Conservation (phyloP, 2,797 vertebrate species). For the Natrix natrix region DNA sequence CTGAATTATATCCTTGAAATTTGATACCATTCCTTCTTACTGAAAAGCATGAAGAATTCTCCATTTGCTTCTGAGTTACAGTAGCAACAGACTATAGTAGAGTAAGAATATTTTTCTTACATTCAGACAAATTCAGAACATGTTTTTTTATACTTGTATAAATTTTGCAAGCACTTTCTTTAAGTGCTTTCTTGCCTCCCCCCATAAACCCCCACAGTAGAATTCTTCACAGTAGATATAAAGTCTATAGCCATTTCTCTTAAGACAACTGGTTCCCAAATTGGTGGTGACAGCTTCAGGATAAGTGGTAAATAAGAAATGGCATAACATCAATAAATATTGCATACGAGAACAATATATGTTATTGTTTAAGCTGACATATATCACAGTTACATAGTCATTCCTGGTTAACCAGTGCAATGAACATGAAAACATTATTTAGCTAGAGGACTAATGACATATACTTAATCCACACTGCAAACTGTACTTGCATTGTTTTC, state of each 20-base stretch:
- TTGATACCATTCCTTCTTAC: neutral
- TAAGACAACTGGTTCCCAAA: conserved; percentile 15
- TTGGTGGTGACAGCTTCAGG: conserved; percentile 46
- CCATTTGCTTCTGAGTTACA: neutral
- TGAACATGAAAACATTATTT: conserved; percentile 53
- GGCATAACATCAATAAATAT: conserved; percentile 44
- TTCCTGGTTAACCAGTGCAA: conserved; percentile 42
- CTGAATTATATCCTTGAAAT: neutral
- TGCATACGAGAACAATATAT: conserved; percentile 30
- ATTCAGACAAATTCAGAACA: conserved; percentile 46
- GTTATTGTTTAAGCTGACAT: conserved; percentile 52
- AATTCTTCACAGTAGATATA: neutral
- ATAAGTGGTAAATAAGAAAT: conserved; percentile 44
- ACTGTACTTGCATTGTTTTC: neutral
- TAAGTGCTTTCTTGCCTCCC: neutral
- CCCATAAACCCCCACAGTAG: rapidly evolving
- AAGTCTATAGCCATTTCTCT: neutral
- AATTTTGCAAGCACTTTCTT: neutral
- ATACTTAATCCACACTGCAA: conserved; percentile 6
- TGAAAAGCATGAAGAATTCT: neutral
- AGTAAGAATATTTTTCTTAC: conserved; percentile 34
- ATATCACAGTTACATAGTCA: conserved; percentile 52
- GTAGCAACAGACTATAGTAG: neutral
- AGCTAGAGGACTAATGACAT: conserved; percentile 32
- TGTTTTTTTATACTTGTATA: neutral